Evolutionary conservation across 1,140 invertebrate genomes (phyloP).

Genomic region (Fopius arisanus): DNA sequence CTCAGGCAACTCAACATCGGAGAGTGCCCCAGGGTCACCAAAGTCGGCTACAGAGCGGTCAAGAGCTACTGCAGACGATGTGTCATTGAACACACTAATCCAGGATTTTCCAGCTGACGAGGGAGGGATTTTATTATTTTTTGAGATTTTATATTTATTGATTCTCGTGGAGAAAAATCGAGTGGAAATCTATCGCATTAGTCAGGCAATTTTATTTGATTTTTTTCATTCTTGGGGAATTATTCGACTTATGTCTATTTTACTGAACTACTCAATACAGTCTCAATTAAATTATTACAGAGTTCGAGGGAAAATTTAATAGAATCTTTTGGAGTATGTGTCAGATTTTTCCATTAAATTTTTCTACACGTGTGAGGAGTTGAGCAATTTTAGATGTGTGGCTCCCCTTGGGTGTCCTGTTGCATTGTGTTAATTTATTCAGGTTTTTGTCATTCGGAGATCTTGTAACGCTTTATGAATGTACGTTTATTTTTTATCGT

Average conservation of each 20-base stretch:
- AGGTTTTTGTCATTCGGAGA: background rate
- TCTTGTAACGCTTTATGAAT: background rate
- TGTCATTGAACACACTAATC: conserved; percentile 94
- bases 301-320: no score
- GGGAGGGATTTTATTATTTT: background rate
- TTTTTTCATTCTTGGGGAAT: background rate
- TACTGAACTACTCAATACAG: no score
- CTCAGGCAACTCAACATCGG: conserved; percentile 91
- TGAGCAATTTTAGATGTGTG: no score
- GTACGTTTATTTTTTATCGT: background rate
- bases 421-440: conserved; percentile 8
- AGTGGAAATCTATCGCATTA: no score
- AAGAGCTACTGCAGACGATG: conserved; percentile 91
- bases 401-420: background rate
- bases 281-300: no score
- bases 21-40: conserved; percentile 82
- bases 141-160: conserved; percentile 14
- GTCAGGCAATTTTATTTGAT: no score
- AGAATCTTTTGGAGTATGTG: no score
- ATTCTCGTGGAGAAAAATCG: background rate
- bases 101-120: conserved; percentile 76
- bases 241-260: no score
- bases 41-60: conserved; percentile 87
- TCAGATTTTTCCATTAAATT: no score
- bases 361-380: no score